Conservation (phyloP, 2,113 vertebrate genomes). For the Lagenorhynchus albirostris region DNA sequence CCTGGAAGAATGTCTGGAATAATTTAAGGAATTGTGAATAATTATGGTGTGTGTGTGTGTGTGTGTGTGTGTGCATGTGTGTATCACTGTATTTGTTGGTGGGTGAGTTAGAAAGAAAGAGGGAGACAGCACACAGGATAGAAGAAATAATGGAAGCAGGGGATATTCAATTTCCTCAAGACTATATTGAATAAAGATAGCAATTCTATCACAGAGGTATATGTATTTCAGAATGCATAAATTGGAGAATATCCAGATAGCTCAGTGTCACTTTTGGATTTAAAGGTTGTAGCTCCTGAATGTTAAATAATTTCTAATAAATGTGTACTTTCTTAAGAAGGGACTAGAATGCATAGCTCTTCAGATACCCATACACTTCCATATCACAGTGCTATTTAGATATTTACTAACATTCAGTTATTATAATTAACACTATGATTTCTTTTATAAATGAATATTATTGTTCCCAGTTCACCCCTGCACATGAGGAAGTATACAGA, state of each 20-base stretch:
- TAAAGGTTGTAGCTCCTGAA: constrained; percentile 64
- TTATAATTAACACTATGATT: constrained; percentile 42
- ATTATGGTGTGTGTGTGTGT: background rate
- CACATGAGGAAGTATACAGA: constrained; percentile 48
- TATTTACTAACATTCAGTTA: background rate
- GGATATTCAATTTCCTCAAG: background rate
- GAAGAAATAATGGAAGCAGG: background rate
- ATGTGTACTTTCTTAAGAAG: background rate
- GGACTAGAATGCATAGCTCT: background rate
- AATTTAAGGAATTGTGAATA: constrained; percentile 24
- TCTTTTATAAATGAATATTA: constrained; percentile 59
- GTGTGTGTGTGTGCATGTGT: background rate
- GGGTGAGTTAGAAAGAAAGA: background rate
- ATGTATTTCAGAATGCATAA: background rate
- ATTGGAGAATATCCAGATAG: constrained; percentile 34
- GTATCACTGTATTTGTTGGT: background rate
- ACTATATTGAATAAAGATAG: background rate
- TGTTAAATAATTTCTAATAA: constrained; percentile 55
- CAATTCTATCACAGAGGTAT: background rate
- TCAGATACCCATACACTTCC: background rate
- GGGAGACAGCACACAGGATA: background rate
- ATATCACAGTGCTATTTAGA: background rate
- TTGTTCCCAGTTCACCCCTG: constrained; percentile 38
- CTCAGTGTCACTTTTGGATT: constrained; percentile 51
- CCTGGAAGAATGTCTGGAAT: constrained; percentile 31